These are phyloP conservation scores for Austrolebias charrua DNA, from an alignment of 2,797 vertebrate species.

Conservation along the genomic window DNA sequence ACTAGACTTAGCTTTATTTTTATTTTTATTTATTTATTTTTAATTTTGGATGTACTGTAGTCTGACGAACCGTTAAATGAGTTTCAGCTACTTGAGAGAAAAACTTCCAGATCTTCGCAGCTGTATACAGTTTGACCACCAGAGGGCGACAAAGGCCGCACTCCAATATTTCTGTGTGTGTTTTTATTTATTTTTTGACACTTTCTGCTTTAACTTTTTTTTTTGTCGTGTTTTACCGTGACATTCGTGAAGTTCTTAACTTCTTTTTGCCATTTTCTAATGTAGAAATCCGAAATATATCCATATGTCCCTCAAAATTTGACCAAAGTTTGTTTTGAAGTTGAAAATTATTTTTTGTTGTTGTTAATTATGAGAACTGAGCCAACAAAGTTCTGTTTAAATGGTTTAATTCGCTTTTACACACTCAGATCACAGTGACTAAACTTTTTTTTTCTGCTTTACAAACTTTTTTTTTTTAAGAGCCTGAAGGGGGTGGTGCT, in stretches of 20 bases:
- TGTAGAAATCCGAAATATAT: no score
- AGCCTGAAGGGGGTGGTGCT: slow-evolving; percentile 57
- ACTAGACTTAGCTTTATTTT: no score
- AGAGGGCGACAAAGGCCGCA: slow-evolving; percentile 19
- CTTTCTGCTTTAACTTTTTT: background rate
- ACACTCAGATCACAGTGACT: slow-evolving; percentile 10
- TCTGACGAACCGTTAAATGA: no score
- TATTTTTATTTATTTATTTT: no score
- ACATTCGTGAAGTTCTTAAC: no score
- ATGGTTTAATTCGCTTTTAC: background rate
- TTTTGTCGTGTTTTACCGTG: background rate
- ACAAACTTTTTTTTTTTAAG: background rate
- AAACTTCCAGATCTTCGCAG: background rate
- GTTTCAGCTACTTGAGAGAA: no score
- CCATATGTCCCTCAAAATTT: background rate
- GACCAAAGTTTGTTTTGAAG: background rate
- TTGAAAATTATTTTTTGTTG: background rate
- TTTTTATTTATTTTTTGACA: background rate
- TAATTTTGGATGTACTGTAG: no score
- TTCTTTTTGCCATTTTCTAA: no score
- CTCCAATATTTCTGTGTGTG: no score
- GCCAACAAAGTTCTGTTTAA: background rate
- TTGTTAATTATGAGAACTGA: background rate
- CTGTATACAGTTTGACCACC: slow-evolving; percentile 21
- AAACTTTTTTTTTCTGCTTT: background rate